Evolutionary conservation across 2,888 invertebrate genomes (phyloP).

Genomic region (Cyclophora albipunctata): DNA sequence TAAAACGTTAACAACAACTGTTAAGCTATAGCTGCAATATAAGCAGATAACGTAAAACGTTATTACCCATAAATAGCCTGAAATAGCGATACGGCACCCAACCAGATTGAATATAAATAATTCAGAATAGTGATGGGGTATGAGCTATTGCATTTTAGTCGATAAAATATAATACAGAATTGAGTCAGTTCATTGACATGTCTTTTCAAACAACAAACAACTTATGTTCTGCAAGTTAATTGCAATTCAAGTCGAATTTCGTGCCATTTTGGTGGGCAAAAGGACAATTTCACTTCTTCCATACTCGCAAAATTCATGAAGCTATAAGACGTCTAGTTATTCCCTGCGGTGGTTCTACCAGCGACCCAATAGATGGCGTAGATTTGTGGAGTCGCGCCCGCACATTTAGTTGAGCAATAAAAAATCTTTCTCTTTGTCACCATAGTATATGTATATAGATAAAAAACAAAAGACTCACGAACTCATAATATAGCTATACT

Average conservation of each 20-base stretch:
- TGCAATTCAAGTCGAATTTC: neutral
- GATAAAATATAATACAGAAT: neutral
- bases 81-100: conserved; percentile 13
- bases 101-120: conserved; percentile 37
- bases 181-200: neutral
- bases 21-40: too few relatives aligned
- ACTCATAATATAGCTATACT: too few relatives aligned
- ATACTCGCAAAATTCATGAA: neutral
- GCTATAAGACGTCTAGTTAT: neutral
- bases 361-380: neutral
- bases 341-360: neutral
- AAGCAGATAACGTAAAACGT: conserved; percentile 12
- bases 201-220: neutral
- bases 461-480: too few relatives aligned
- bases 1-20: too few relatives aligned
- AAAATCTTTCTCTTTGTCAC: too few relatives aligned
- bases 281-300: too few relatives aligned
- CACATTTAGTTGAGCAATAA: too few relatives aligned
- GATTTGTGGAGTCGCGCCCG: neutral
- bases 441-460: too few relatives aligned
- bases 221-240: neutral
- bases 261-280: neutral
- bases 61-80: conserved; percentile 26
- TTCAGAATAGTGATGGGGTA: conserved; percentile 17
- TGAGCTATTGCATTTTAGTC: conserved; percentile 3